Evolutionary conservation across 2,888 invertebrate species (phyloP), one percentile per base, ranked within the genome.

Genomic region (Uropetala carovei): DNA sequence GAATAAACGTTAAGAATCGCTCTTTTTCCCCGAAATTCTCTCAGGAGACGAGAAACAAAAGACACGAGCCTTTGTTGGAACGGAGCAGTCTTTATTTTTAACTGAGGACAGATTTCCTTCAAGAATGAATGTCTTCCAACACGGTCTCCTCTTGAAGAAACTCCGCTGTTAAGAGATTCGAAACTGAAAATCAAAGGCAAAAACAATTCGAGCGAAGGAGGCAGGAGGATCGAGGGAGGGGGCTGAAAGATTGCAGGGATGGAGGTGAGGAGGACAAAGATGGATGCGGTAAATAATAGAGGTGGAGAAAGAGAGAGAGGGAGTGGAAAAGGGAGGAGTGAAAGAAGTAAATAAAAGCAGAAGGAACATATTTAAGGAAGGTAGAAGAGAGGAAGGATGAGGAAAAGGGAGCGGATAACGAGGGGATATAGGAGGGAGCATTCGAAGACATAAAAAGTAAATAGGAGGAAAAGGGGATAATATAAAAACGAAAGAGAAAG

Each of bases 171-270:
- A 1, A n/a, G 82, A 27, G 82, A 43, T 43, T 43, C 43, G 82
- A 82, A 43, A 82, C 82, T 27, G 82, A 43, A 16, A 43, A 82
- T 43, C 82, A 82, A 82, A 43, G 82, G 82, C 14, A 82, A 43
- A 43, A 82, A 43, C 43, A 43, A 82, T 16, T 43, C 13, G 75
- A 18, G n/a, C 30, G 82, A 22, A 82, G 82, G 43, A n/a, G 30
- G 30, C 13, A 14, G 82, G 30, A 9, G 82, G 30, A 30, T 1
- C 2, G 9, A 10, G 81, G 43, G 16, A 43, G 82, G 9, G 30
- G n/a, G 8, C 3, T 81, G 43, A 43, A 43, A 43, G 43, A 43
- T 5, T 5, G 27, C 27, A 22, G 43, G 30, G 81, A 27, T 14
- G 43, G 43, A 43, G 82, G 82, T 10, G n/a, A 27, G 75, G 22